Percentiles rank a stretch among this genome's conserved stretches.
phyloP scores from a whole-genome alignment of 1,140 invertebrate genomes.

The Ephestia elutella region DNA sequence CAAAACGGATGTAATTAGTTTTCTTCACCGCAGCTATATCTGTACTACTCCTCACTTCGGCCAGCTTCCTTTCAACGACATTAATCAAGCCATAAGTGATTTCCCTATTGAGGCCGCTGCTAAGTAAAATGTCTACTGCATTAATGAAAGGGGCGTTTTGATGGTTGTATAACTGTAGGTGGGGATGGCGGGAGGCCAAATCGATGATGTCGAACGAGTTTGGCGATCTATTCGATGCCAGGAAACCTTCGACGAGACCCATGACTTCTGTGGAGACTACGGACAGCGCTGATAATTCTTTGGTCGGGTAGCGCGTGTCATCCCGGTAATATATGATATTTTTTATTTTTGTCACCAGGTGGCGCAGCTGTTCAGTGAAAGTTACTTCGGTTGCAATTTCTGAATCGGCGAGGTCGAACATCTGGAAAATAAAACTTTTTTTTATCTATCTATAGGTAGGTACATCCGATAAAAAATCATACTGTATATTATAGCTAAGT shows the following conservation, averaged over 20 bases:
- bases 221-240: constrained; percentile 62
- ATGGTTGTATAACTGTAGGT: constrained; percentile 67
- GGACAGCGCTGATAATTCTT: constrained; percentile 61
- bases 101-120: constrained; percentile 67
- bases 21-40: constrained; percentile 64
- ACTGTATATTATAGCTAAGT: too few relatives aligned
- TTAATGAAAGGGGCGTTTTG: constrained; percentile 69
- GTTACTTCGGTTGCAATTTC: constrained; percentile 70
- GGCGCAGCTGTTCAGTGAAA: constrained; percentile 64
- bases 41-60: constrained; percentile 56
- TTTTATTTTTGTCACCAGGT: constrained; percentile 65
- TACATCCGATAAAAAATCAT: too few relatives aligned
- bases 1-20: constrained; percentile 65
- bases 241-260: constrained; percentile 65
- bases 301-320: constrained; percentile 55
- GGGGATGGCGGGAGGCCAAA: constrained; percentile 55
- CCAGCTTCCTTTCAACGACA: constrained; percentile 66
- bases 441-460: background rate
- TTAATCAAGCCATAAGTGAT: constrained; percentile 70
- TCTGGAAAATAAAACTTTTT: constrained; percentile 39
- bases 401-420: constrained; percentile 68
- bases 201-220: constrained; percentile 68
- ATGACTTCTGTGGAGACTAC: constrained; percentile 68
- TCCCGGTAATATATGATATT: constrained; percentile 63
- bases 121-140: constrained; percentile 64